These are phyloP conservation scores for Caenorhabditis latens DNA, from an alignment of 1,140 invertebrate species.

Conservation along the genomic window DNA sequence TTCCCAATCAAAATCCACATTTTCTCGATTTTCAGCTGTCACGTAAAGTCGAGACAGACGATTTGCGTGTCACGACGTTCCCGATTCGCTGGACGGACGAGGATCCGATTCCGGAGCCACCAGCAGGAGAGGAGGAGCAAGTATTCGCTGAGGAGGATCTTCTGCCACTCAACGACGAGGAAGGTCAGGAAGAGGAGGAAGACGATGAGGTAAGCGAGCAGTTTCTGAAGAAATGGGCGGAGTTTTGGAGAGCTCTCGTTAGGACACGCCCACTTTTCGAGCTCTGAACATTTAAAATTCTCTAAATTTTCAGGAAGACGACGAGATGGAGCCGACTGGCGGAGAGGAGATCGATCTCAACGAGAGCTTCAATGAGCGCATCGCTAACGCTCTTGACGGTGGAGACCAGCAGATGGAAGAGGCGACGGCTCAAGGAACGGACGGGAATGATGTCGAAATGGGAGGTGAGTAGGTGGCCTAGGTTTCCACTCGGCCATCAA, in stretches of 20 bases:
- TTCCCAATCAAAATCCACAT: constrained; percentile 7
- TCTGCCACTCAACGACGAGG: constrained; percentile 34
- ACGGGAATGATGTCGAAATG: constrained; percentile 13
- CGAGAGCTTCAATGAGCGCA: constrained; percentile 43
- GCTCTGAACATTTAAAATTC: no score
- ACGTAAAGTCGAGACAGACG: constrained; percentile 68
- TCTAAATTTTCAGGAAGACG: not conserved
- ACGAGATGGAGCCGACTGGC: constrained; percentile 6
- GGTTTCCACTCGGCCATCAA: no score
- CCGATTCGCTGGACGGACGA: constrained; percentile 74
- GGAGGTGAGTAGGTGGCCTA: not conserved
- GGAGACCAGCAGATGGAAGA: constrained; percentile 22
- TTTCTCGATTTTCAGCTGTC: constrained; percentile 57
- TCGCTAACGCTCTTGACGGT: not conserved
- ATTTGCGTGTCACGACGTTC: constrained; percentile 72
- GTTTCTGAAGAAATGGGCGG: no score
- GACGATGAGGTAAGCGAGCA: constrained; percentile 58
- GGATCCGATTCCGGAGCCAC: constrained; percentile 51
- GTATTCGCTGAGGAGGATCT: constrained; percentile 55
- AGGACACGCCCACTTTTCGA: no score
- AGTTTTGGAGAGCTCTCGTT: no score
- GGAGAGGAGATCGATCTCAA: constrained; percentile 33
- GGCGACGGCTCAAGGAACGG: constrained; percentile 26
- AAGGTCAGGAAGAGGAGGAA: constrained; percentile 40
- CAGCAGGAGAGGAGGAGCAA: not conserved